Conservation (phyloP, 1,140 invertebrate genomes). For the Portunus trituberculatus region DNA sequence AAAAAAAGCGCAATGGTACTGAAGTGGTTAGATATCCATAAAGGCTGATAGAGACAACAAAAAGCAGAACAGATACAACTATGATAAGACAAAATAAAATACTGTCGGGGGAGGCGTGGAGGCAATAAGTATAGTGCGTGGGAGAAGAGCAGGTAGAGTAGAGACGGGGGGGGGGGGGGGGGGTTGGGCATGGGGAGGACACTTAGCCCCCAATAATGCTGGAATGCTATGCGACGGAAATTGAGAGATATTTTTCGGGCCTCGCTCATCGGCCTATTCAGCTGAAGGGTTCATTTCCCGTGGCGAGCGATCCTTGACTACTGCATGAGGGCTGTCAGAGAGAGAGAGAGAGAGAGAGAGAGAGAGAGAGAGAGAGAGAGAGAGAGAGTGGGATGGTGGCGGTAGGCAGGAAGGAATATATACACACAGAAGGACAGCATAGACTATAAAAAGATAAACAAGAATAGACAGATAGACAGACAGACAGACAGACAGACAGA, state of each 20-base stretch:
- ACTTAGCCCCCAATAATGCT: constrained; percentile 11
- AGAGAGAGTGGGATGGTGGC: too few relatives aligned
- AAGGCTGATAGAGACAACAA: too few relatives aligned
- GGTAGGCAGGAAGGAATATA: too few relatives aligned
- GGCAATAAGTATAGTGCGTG: neutral
- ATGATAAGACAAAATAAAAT: too few relatives aligned
- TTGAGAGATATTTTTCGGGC: neutral
- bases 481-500: neutral
- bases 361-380: neutral
- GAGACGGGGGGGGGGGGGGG: neutral
- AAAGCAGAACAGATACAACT: too few relatives aligned
- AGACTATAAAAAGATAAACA: neutral
- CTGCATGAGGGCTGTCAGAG: too few relatives aligned
- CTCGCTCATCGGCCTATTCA: constrained; percentile 16
- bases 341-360: constrained; percentile 9
- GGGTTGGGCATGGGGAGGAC: neutral
- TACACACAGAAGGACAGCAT: too few relatives aligned
- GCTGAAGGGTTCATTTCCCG: constrained; percentile 31
- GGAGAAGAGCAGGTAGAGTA: neutral
- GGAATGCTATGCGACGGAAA: constrained; percentile 36
- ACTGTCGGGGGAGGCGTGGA: neutral
- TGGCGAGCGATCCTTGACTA: neutral
- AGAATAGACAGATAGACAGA: neutral
- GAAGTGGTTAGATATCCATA: too few relatives aligned
- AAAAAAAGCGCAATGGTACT: too few relatives aligned